Evolutionary conservation across 2,888 invertebrate genomes (phyloP).

Genomic region (Aporophyla nigra): DNA sequence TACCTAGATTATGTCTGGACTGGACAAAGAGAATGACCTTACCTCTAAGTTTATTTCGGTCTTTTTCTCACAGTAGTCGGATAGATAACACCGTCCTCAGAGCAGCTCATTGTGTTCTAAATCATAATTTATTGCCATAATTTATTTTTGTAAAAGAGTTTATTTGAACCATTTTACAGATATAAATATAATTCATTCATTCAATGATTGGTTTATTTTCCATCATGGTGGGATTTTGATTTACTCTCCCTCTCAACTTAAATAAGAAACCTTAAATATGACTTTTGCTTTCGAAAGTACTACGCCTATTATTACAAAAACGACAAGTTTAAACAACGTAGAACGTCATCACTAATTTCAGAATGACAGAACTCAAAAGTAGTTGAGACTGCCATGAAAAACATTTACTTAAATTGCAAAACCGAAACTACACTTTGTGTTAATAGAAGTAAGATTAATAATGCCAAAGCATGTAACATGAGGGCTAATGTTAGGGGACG

Average conservation of each 20-base stretch:
- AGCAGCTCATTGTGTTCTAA: neutral
- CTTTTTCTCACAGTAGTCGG: neutral
- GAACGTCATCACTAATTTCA: conserved; percentile 17
- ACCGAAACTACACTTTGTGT: conserved; percentile 4
- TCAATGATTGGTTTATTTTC: neutral
- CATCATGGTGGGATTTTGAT: neutral
- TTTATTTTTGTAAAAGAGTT: neutral
- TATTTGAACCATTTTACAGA: neutral
- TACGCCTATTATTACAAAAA: conserved; percentile 16
- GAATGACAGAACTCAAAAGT: conserved; percentile 15
- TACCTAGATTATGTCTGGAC: neutral
- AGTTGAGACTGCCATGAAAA: conserved; percentile 5
- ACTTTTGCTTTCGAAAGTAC: neutral
- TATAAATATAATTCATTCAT: neutral
- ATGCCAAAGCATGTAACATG: neutral
- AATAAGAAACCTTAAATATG: neutral
- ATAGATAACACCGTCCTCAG: too few relatives aligned
- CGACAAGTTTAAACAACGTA: conserved; percentile 11
- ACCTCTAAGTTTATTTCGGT: too few relatives aligned
- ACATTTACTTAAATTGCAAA: neutral
- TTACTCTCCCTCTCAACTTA: neutral
- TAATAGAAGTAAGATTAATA: neutral
- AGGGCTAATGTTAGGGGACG: conserved; percentile 14
- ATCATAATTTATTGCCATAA: too few relatives aligned
- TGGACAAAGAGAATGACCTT: neutral